A percentile compares a stretch with the other conserved stretches of the same genome.
Conservation (phyloP, 2,113 vertebrate species). For the Formicarius rufipectus region DNA sequence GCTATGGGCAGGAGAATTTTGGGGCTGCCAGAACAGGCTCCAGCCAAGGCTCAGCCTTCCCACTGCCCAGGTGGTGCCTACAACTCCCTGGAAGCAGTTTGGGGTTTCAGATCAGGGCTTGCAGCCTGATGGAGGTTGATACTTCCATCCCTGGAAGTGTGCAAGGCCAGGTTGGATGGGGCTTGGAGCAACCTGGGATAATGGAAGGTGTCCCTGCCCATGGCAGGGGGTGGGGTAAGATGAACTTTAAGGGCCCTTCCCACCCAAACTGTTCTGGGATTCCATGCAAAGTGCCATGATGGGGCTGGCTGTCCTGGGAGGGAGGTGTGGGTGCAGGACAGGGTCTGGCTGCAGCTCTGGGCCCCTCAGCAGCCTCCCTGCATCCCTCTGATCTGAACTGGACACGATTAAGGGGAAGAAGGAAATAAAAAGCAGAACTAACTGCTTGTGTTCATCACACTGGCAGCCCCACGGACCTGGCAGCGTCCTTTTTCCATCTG, state of each 20-base stretch:
- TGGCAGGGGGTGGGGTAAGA: background rate
- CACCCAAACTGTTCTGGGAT: background rate
- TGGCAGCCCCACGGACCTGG: rapidly evolving
- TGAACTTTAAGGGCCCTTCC: background rate
- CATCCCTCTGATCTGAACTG: background rate
- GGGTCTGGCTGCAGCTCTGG: background rate
- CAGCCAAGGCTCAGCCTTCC: background rate
- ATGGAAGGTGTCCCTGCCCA: background rate
- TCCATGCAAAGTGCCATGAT: rapidly evolving
- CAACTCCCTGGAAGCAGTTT: background rate
- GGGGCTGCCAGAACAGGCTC: background rate
- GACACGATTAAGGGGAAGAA: background rate
- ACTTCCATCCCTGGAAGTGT: background rate
- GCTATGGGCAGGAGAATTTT: rapidly evolving
- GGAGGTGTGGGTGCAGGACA: background rate
- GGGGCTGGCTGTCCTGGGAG: background rate
- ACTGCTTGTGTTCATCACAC: rapidly evolving
- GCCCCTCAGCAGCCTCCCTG: background rate
- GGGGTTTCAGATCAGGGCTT: rapidly evolving
- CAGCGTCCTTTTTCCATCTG: background rate
- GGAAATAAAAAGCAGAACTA: background rate
- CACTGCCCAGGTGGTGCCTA: background rate
- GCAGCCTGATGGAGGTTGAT: background rate
- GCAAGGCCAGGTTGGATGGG: background rate
- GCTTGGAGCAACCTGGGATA: background rate